These are phyloP conservation scores for Laothoe populi DNA, from an alignment of 2,888 invertebrate species.

Conservation along the genomic window DNA sequence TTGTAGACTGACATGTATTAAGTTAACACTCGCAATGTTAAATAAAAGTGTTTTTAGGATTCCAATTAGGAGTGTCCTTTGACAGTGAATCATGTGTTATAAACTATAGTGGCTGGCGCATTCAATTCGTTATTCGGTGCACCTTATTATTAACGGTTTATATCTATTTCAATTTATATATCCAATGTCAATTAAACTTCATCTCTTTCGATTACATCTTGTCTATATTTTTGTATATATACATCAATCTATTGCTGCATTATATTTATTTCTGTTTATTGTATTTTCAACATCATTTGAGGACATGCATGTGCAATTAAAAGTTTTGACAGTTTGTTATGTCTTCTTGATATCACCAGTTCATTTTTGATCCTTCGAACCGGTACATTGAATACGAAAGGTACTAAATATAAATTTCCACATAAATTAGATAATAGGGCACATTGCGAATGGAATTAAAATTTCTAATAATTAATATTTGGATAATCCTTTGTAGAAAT, in stretches of 20 bases:
- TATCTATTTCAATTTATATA: neutral
- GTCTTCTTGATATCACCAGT: neutral
- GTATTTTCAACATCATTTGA: no score
- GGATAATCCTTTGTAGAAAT: no score
- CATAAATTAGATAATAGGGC: neutral
- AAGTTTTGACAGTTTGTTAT: neutral
- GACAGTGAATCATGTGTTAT: conserved; percentile 8
- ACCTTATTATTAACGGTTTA: neutral
- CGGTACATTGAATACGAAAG: no score
- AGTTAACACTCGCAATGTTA: conserved; percentile 1
- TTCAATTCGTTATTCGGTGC: neutral
- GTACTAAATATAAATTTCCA: no score
- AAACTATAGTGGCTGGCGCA: neutral
- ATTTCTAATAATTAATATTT: no score
- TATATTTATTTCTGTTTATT: no score
- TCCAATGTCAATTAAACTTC: no score
- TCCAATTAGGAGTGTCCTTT: neutral
- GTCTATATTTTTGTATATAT: no score
- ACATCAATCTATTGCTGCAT: no score
- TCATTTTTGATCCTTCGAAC: neutral
- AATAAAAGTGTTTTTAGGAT: conserved; percentile 1
- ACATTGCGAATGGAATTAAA: no score
- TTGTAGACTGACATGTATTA: neutral
- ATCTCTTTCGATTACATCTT: no score
- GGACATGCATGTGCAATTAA: no score